Evolutionary conservation across 2,888 invertebrate genomes (phyloP), one percentile per base, ranked within the genome.

Genomic region (Deilephila porcellus): DNA sequence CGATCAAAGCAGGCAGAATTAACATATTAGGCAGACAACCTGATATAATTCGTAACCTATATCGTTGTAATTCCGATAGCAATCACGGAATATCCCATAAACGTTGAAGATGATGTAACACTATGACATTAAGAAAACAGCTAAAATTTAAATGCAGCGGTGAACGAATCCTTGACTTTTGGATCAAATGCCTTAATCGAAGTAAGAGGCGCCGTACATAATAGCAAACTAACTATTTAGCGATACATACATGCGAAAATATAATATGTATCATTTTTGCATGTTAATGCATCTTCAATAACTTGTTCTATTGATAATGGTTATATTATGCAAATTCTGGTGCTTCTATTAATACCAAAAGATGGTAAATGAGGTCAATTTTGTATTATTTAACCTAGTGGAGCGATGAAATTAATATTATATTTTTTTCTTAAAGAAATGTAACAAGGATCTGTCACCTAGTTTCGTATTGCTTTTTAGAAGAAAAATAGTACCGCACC

Each of bases 91-190:
- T 25, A 45, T 67, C 67, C 67, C 52, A 67, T 67, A 25, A 67
- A 25, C 45, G 52, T 0, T 25, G 25, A 67, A 17, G 67, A 52
- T 67, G 67, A 52, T 52, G 45, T 52, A 67, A 67, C 45, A 29
- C 45, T n/a, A 25, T 67, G 67, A 67, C 67, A 67, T 67, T 67
- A 67, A n/a, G 25, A 67, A 52, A 67, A 67, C 25, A 29, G 52
- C 45, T 67, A 67, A 67, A 67, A 52, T 67, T 52, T 52, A 52
- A 67, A 67, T 67, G 67, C n/a, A 67, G 67, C 19, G 14, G 45
- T 52, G 52, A 67, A 67, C 25, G 34, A 63, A 67, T 52, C 67
- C 67, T 67, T 67, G 67, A 67, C 67, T 67, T 67, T 67, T 67
- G 67, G 20, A 67, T 25, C 52, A 52, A 67, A 67, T 52, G 67